Evolutionary conservation across 2,797 vertebrate genomes (phyloP).

Genomic region (Pseudocheirus occidentalis): DNA sequence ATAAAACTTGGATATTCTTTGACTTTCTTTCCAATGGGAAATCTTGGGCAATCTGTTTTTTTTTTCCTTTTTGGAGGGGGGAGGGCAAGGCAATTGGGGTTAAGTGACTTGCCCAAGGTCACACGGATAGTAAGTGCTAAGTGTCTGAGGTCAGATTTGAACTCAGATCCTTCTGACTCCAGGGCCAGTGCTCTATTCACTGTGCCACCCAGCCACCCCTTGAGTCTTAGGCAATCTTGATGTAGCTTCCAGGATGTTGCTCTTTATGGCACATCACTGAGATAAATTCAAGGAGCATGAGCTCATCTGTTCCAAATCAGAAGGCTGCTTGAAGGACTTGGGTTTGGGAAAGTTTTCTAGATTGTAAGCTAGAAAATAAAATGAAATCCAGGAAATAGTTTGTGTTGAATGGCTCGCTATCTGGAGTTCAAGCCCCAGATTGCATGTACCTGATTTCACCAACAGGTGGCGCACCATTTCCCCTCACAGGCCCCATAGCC

Average conservation of each 20-base stretch:
- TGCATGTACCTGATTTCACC: neutral
- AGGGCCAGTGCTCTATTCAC: too few species aligned
- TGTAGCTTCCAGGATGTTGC: neutral
- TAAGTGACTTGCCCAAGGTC: too few species aligned
- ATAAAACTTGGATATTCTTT: neutral
- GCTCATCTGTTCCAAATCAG: neutral
- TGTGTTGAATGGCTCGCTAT: neutral
- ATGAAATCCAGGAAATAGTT: neutral
- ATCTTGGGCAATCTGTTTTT: neutral
- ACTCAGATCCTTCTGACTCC: too few species aligned
- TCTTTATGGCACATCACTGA: neutral
- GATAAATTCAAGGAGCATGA: neutral
- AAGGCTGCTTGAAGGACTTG: neutral
- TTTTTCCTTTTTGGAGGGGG: too few species aligned
- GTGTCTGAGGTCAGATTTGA: too few species aligned
- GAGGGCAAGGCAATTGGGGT: too few species aligned
- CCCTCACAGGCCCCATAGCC: neutral
- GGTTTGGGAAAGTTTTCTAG: neutral
- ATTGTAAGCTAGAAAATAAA: neutral
- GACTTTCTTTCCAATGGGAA: neutral
- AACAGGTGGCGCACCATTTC: accelerated
- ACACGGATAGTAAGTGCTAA: too few species aligned
- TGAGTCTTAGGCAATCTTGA: too few species aligned
- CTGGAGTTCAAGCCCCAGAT: neutral
- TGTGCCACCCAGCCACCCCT: too few species aligned